A percentile compares a stretch with the other conserved stretches of the same genome.
phyloP scores from a whole-genome alignment of 2,888 invertebrate genomes.

The Hirudinaria manillensis region DNA sequence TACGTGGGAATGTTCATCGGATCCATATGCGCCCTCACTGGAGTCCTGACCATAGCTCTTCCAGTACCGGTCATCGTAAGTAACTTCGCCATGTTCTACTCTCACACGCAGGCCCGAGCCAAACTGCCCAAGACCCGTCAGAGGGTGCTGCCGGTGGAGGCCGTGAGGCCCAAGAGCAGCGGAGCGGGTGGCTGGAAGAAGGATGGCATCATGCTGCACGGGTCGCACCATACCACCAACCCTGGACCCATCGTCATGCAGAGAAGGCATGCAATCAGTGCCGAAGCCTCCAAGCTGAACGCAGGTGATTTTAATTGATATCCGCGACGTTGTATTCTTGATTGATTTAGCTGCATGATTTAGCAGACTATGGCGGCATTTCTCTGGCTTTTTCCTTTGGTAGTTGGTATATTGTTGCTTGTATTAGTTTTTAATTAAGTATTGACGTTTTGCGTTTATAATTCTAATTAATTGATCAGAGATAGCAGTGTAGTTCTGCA shows the following conservation, averaged over 20 bases:
- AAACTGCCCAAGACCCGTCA: slow-evolving; percentile 86
- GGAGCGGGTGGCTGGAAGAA: slow-evolving; percentile 34
- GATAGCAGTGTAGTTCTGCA: too few relatives aligned
- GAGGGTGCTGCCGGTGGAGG: slow-evolving; percentile 78
- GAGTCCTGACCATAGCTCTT: slow-evolving; percentile 85
- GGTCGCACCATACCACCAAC: slow-evolving; percentile 32
- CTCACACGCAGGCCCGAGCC: slow-evolving; percentile 91
- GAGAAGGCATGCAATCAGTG: slow-evolving; percentile 60
- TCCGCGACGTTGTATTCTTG: neutral
- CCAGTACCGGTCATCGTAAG: slow-evolving; percentile 92
- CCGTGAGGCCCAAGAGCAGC: slow-evolving; percentile 53
- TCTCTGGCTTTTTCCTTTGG: too few relatives aligned
- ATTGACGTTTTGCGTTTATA: neutral
- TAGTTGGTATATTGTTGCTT: too few relatives aligned
- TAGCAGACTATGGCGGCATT: too few relatives aligned
- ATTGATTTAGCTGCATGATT: too few relatives aligned
- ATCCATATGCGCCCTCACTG: slow-evolving; percentile 82
- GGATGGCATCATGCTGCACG: slow-evolving; percentile 25
- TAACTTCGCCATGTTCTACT: slow-evolving; percentile 95
- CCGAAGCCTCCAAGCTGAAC: slow-evolving; percentile 60
- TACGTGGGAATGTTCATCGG: slow-evolving; percentile 94
- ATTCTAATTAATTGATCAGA: neutral
- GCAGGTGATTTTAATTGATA: slow-evolving; percentile 10
- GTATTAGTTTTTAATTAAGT: too few relatives aligned
- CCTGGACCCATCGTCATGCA: slow-evolving; percentile 58